Base-by-base conservation (phyloP, 2,113 vertebrate genomes). In the Recurvirostra avosetta region DNA sequence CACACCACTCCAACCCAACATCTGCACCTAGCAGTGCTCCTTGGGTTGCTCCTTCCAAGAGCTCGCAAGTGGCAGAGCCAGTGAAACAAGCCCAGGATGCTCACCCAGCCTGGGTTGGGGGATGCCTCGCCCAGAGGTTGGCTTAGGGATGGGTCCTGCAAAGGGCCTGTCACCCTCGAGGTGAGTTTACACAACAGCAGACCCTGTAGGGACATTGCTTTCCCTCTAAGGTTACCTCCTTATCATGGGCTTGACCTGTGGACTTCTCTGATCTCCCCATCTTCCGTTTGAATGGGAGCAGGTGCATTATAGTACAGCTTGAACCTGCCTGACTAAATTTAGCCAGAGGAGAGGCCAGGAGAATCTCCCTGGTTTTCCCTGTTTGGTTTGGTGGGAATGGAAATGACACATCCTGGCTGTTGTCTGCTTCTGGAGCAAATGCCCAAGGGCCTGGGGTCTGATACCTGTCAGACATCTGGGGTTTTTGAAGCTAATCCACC, bases 141-240 rank as follows among this genome's bases (percentile, higher is more conserved):
- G 74, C 74, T 90, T 49, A 62, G 18, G 49, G 43, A 10, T 84
- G 63, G n/a, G 77, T 71, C 25, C 65, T 90, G 45, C 59, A 76
- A 84, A 73, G 30, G 38, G n/a, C 7, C 38, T 88, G 61, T 59
- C 22, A 47, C 1, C 0, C 15, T 41, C 0, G 0, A 27, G 23
- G 47, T 3, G 43, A 67, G 19, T 29, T 92, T 75, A 55, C 43
- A 50, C 52, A 82, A 52, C 32, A 79, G 38, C 66, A 86, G 82
- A n/a, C n/a, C 12, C 22, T 63, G 29, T 7, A 78, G 17, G 71
- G 43, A 79, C 26, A 55, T 14, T 75, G 26, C 17, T 94, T 92
- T 82, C 47, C 15, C 21, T 66, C 3, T 59, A 20, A 81, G 27
- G 38, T 45, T 67, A 30, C 14, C 22, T 89, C 58, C 43, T 90